Evolutionary conservation across 2,113 vertebrate species (phyloP).

Genomic region (Cygnus buccinator): DNA sequence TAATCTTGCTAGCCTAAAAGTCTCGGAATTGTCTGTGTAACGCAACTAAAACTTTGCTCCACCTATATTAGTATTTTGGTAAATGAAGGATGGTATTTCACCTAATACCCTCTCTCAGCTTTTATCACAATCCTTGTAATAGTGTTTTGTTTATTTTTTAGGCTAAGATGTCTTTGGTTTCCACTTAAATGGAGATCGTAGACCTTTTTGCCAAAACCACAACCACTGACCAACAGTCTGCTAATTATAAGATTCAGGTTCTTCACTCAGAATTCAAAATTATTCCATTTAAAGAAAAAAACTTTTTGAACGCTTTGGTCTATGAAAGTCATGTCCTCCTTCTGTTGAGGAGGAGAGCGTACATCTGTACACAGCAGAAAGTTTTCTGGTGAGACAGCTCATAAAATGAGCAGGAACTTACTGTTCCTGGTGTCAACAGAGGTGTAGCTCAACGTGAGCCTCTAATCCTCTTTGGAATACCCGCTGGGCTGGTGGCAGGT

Average conservation of each 20-base stretch:
- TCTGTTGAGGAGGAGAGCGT: not conserved
- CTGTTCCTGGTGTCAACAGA: not conserved
- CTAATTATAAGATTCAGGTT: not conserved
- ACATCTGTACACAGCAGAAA: not conserved
- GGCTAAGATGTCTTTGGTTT: not conserved
- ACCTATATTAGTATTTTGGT: not conserved
- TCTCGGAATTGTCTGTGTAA: not conserved
- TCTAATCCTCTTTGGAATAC: not conserved
- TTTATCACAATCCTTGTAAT: not conserved
- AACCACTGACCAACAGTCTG: not conserved
- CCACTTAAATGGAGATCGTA: not conserved
- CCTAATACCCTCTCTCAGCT: not conserved
- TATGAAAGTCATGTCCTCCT: not conserved
- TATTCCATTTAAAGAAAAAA: not conserved
- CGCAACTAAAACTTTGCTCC: not conserved
- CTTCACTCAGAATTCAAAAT: not conserved
- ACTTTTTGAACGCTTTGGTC: not conserved
- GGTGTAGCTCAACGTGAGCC: not conserved
- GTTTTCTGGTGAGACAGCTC: not conserved
- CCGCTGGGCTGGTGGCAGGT: not conserved
- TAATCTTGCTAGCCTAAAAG: not conserved
- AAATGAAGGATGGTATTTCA: not conserved
- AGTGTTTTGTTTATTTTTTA: not conserved
- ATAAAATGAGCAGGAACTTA: not conserved
- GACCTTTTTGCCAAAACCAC: not conserved